phyloP scores from a whole-genome alignment of 2,797 vertebrate species.

The Silurus aristotelis region DNA sequence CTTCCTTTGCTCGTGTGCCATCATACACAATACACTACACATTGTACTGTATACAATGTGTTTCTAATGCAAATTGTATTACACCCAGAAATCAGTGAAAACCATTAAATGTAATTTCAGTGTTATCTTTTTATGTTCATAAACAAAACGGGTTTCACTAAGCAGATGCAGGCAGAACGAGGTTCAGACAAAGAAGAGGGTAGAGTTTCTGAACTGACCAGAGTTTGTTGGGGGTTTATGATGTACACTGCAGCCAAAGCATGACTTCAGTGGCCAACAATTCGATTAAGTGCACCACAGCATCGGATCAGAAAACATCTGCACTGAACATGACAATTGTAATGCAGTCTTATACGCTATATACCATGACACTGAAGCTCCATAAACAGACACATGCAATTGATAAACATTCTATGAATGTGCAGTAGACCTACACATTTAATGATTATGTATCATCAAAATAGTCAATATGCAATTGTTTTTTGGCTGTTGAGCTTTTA shows the following conservation, averaged over 20 bases:
- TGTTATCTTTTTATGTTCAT: constrained; percentile 52
- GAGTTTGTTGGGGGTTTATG: constrained; percentile 1
- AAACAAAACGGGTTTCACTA: constrained; percentile 51
- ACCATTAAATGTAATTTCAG: constrained; percentile 60
- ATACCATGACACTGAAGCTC: neutral
- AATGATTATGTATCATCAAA: constrained; percentile 22
- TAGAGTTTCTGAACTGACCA: neutral
- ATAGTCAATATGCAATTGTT: neutral
- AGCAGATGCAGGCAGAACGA: constrained; percentile 3
- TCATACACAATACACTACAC: constrained; percentile 12
- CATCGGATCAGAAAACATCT: neutral
- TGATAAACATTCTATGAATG: neutral
- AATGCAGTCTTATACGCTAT: neutral
- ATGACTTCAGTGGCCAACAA: constrained; percentile 18
- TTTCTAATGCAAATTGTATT: constrained; percentile 67
- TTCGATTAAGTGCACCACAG: neutral
- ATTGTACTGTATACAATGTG: no score
- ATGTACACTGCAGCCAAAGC: neutral
- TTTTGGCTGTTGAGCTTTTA: neutral
- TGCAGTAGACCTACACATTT: neutral
- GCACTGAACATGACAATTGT: constrained; percentile 14
- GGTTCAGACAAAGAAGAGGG: neutral
- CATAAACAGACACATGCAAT: neutral
- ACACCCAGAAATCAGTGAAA: constrained; percentile 44
- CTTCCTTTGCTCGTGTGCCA: neutral